A percentile compares a stretch with the other conserved stretches of the same genome.
These are phyloP conservation scores for Mus spretus DNA, from an alignment of 2,797 vertebrate genomes.

Conservation along the genomic window DNA sequence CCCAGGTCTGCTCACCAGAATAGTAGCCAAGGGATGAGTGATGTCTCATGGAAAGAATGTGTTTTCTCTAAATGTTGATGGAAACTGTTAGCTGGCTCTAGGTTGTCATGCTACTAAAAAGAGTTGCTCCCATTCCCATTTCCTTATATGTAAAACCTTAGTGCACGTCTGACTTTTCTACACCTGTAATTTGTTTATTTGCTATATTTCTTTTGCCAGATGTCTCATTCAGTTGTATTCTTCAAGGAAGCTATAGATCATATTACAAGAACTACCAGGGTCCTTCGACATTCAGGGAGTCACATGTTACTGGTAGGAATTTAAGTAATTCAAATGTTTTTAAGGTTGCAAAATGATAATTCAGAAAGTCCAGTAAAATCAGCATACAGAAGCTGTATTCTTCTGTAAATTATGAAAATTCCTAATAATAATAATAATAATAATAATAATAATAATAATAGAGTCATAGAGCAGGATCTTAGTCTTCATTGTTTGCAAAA, in stretches of 20 bases:
- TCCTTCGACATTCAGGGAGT: conserved; percentile 85
- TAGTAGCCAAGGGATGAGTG: too few relatives aligned
- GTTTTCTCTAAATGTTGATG: neutral
- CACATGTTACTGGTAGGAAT: conserved; percentile 87
- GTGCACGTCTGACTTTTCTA: neutral
- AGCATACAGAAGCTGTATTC: neutral
- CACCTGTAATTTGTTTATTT: neutral
- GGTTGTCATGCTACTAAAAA: neutral
- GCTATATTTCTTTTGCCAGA: conserved; percentile 60
- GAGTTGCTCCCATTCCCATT: neutral
- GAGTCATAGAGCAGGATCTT: neutral
- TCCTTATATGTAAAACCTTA: neutral
- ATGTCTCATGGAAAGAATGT: neutral
- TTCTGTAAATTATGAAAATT: neutral
- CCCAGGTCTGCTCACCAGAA: neutral
- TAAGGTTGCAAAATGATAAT: neutral
- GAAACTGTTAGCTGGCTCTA: neutral
- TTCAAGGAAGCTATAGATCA: conserved; percentile 88
- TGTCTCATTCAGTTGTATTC: conserved; percentile 82
- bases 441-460: neutral
- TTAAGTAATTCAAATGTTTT: neutral
- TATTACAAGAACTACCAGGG: conserved; percentile 83
- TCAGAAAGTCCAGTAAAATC: neutral
- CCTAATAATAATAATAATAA: neutral
- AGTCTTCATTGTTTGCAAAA: neutral